These are phyloP conservation scores for Steinernema hermaphroditum DNA, from an alignment of 2,888 invertebrate species.

Conservation along the genomic window DNA sequence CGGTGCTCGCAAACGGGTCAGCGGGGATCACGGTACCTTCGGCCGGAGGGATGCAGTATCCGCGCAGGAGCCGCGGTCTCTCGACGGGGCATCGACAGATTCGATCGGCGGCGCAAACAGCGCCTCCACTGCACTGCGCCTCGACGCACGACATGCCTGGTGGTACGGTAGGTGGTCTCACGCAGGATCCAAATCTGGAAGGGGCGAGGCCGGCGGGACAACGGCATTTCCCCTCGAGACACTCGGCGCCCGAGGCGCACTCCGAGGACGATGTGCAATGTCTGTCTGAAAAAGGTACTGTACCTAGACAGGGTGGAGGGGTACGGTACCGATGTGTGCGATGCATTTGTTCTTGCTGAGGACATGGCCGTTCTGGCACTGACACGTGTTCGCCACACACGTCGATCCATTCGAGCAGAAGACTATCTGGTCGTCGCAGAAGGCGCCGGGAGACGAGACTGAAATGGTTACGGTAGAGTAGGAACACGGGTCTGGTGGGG, in stretches of 20 bases:
- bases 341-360: slow-evolving; percentile 49
- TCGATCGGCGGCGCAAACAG: slow-evolving; percentile 45
- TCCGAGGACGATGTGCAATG: slow-evolving; percentile 52
- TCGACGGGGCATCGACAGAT: slow-evolving; percentile 40
- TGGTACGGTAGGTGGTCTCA: slow-evolving; percentile 50
- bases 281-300: not conserved
- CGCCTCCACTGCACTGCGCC: slow-evolving; percentile 53
- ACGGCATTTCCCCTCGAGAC: slow-evolving; percentile 51
- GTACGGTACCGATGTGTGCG: slow-evolving; percentile 48
- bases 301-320: not conserved
- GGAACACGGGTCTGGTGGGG: not conserved
- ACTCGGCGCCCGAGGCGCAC: slow-evolving; percentile 58
- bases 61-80: slow-evolving; percentile 6
- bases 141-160: slow-evolving; percentile 54
- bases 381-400: slow-evolving; percentile 53
- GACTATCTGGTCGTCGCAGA: slow-evolving; percentile 45
- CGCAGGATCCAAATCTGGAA: slow-evolving; percentile 54
- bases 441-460: slow-evolving; percentile 53
- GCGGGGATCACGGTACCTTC: not conserved
- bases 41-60: slow-evolving; percentile 20
- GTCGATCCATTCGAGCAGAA: slow-evolving; percentile 53
- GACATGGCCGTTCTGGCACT: slow-evolving; percentile 53
- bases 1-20: not conserved
- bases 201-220: slow-evolving; percentile 51
- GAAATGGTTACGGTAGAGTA: slow-evolving; percentile 32